A percentile compares a stretch with the other conserved stretches of the same genome.
Conservation (phyloP, 64 coral and sea anemone species). For the Montipora foliosa region DNA sequence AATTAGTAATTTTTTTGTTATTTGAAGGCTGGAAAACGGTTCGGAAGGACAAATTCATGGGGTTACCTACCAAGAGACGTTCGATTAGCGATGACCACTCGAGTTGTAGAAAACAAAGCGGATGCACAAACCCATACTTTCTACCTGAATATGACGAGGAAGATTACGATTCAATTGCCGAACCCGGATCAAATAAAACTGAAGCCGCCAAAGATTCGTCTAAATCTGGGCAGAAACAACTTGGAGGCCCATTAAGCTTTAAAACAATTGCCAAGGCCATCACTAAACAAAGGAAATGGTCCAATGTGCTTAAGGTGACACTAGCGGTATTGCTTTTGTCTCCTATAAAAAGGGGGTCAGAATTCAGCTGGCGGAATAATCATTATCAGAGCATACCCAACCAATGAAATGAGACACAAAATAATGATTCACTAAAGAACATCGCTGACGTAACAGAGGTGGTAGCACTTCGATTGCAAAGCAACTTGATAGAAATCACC, state of each 20-base stretch:
- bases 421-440: background rate
- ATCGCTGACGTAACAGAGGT: too few species aligned
- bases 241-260: background rate
- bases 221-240: background rate
- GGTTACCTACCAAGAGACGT: background rate
- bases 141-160: constrained; percentile 41
- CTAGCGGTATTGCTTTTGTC: too few species aligned
- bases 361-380: too few species aligned
- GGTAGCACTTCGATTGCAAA: too few species aligned
- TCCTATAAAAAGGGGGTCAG: too few species aligned
- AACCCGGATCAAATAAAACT: background rate
- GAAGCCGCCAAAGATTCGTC: background rate
- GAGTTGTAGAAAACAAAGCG: background rate
- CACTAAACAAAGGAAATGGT: constrained; percentile 71
- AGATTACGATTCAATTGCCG: background rate
- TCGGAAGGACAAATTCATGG: background rate
- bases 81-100: background rate
- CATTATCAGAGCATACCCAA: too few species aligned
- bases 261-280: constrained; percentile 80
- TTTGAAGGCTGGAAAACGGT: background rate
- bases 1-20: background rate
- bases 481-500: too few species aligned
- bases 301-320: constrained; percentile 66
- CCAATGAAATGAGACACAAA: background rate
- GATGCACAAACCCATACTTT: background rate